phyloP scores from a whole-genome alignment of 2,113 vertebrate species.

The Casuarius casuarius region DNA sequence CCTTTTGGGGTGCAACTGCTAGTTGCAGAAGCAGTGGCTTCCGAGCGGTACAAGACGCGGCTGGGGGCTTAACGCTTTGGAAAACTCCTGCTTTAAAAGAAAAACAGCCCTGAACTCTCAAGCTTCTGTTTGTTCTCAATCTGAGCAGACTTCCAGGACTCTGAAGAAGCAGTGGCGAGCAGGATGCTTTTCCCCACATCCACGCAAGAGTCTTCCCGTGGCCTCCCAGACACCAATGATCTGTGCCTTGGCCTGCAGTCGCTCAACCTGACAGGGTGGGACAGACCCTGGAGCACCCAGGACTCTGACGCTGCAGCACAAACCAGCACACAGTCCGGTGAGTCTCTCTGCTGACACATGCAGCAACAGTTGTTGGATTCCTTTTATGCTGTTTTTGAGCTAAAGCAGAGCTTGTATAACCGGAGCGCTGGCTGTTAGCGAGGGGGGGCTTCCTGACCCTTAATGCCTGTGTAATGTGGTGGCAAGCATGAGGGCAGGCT shows the following conservation, averaged over 20 bases:
- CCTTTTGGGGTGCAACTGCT: slow-evolving; percentile 55
- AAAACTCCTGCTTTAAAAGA: slow-evolving; percentile 56
- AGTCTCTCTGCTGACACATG: slow-evolving; percentile 72
- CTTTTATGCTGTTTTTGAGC: not conserved
- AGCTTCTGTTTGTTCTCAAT: slow-evolving; percentile 70
- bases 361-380: slow-evolving; percentile 78
- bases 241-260: slow-evolving; percentile 97
- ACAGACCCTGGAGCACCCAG: slow-evolving; percentile 97
- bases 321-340: slow-evolving; percentile 89
- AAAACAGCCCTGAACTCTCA: slow-evolving; percentile 71
- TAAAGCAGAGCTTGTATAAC: slow-evolving; percentile 17
- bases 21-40: slow-evolving; percentile 55
- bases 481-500: not conserved
- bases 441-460: not conserved
- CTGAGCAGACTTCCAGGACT: slow-evolving; percentile 86
- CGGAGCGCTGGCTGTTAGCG: not conserved
- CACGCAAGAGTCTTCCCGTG: slow-evolving; percentile 88
- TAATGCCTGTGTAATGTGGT: slow-evolving; percentile 15
- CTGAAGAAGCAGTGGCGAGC: slow-evolving; percentile 88
- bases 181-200: slow-evolving; percentile 96
- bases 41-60: slow-evolving; percentile 1
- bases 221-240: slow-evolving; percentile 88
- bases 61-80: slow-evolving; percentile 38
- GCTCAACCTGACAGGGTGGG: slow-evolving; percentile 93
- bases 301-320: slow-evolving; percentile 86